phyloP scores from a whole-genome alignment of 1,140 invertebrate genomes.

The Sycophaga agraensis region DNA sequence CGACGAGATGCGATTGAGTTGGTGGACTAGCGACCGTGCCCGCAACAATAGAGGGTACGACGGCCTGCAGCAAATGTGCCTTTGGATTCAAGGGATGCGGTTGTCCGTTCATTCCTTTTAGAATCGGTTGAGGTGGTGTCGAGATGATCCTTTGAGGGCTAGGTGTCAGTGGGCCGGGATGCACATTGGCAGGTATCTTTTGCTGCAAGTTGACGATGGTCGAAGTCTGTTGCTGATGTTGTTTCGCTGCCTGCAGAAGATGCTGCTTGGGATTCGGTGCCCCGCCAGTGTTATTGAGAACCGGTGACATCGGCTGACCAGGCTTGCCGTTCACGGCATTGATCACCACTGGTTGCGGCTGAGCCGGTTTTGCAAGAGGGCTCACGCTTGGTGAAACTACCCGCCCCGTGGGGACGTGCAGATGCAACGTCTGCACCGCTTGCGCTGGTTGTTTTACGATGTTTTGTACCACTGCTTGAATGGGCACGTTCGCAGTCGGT shows the following conservation, averaged over 20 bases:
- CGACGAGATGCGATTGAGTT: slow-evolving; percentile 57
- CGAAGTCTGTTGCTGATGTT: slow-evolving; percentile 40
- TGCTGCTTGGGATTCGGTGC: slow-evolving; percentile 53
- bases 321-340: slow-evolving; percentile 37
- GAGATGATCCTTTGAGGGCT: slow-evolving; percentile 26
- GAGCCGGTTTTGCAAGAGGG: slow-evolving; percentile 41
- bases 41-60: slow-evolving; percentile 54
- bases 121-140: slow-evolving; percentile 31
- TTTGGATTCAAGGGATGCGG: slow-evolving; percentile 55
- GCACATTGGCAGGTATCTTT: slow-evolving; percentile 44
- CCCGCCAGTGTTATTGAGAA: slow-evolving; percentile 44
- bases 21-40: slow-evolving; percentile 63
- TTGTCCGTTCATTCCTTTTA: slow-evolving; percentile 48
- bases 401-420: slow-evolving; percentile 45
- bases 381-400: slow-evolving; percentile 49
- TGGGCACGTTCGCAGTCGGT: slow-evolving; percentile 31
- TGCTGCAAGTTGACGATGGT: slow-evolving; percentile 47
- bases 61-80: slow-evolving; percentile 54
- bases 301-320: slow-evolving; percentile 51
- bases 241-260: slow-evolving; percentile 49
- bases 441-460: slow-evolving; percentile 46
- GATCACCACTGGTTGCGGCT: not conserved
- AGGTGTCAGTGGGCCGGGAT: slow-evolving; percentile 37
- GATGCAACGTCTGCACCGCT: slow-evolving; percentile 44
- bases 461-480: slow-evolving; percentile 46